Base-by-base conservation (phyloP, 2,113 vertebrate species). In the Scytalopus superciliaris region DNA sequence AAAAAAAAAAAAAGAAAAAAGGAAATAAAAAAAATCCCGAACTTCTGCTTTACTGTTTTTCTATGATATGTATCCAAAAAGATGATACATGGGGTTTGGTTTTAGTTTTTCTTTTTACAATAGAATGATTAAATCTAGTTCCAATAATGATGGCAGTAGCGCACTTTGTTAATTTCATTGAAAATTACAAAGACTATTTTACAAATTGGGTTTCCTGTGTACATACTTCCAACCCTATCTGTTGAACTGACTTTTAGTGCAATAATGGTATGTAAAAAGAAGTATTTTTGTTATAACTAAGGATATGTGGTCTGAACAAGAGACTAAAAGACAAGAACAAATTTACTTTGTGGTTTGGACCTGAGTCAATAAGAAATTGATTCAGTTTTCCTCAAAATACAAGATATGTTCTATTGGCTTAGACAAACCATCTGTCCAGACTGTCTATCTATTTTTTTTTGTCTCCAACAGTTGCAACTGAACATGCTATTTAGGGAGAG, bases 271-370 rank as follows among this genome's bases (percentile, higher is more conserved):
- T 66, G 62, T 74, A 83, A 94, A 93, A 85, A 57, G 39, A 83
- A 82, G 44, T 85, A 27, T 69, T 95, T 89, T 87, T 94, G 55
- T 93, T 96, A 83, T 95, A 69, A 94, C 72, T 92, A 85, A 77
- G 63, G 42, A 57, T 47, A 89, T 2, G 0, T 73, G 37, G 49
- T 76, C 67, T 85, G 74, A 91, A 64, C 27, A 72, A 25, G 13
- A 88, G 75, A 55, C 62, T 69, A 19, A 27, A 75, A 68, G 28
- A 64, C 69, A 89, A 68, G 31, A 57, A 53, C 30, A 85, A 84
- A 78, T 85, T 91, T 85, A 77, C 40, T 87, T 50, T 80, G 89
- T 77, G 81, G 78, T 93, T 96, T 96, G 91, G 90, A 87, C 24
- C 57, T 50, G 42, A 74, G 62, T 89, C 74, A 87, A 49, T 57